Percentiles rank a stretch among this genome's conserved stretches.
Evolutionary conservation across 2,888 invertebrate genomes (phyloP).

Genomic region (Dryadula phaetusa): DNA sequence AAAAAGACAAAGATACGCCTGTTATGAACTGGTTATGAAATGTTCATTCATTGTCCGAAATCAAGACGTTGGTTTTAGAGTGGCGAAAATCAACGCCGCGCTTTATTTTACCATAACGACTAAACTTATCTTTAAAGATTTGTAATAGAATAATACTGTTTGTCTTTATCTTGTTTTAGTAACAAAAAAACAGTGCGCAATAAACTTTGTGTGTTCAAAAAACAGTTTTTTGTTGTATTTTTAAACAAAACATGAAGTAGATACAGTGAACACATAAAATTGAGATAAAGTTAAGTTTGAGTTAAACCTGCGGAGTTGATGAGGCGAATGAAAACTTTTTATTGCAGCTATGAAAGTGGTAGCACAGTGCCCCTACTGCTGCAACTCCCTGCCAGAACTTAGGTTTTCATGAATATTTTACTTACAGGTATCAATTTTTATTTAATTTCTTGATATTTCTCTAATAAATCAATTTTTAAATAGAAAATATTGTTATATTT

Average conservation of each 20-base stretch:
- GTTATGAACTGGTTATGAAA: too few species aligned
- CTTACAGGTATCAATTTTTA: too few species aligned
- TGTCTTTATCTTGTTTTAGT: not conserved
- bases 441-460: too few species aligned
- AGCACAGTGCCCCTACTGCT: conserved; percentile 56
- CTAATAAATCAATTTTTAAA: too few species aligned
- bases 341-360: conserved; percentile 68
- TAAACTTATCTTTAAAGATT: too few species aligned
- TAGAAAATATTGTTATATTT: too few species aligned
- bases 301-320: conserved; percentile 58
- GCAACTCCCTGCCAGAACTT: not conserved
- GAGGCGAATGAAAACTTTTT: conserved; percentile 77
- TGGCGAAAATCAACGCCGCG: too few species aligned
- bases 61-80: too few species aligned
- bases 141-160: not conserved
- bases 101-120: too few species aligned
- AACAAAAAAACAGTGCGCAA: not conserved
- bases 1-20: too few species aligned
- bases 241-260: conserved; percentile 44
- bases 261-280: conserved; percentile 59
- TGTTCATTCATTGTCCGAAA: too few species aligned
- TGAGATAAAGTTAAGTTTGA: conserved; percentile 69
- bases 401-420: not conserved
- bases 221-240: not conserved
- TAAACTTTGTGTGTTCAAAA: not conserved